Evolutionary conservation across 1,140 invertebrate genomes (phyloP), one percentile per base, ranked within the genome.

Genomic region (Ips nitidus): DNA sequence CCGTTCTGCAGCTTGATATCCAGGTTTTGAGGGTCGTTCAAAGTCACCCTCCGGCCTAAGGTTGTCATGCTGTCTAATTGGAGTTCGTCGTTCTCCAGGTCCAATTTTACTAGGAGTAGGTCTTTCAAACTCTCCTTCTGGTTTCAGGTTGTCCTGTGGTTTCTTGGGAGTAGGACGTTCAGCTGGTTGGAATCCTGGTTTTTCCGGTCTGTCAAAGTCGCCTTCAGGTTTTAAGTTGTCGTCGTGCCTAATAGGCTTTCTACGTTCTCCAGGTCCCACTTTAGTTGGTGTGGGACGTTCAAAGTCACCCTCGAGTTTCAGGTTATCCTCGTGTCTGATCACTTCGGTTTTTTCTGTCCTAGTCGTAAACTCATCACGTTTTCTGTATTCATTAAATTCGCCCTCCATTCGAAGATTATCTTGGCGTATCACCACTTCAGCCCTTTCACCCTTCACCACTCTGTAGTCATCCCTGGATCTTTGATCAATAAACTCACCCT

Each of bases 251-350:
- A 81, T 80, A 4, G 78, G 76, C 40, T 52, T 68, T 22, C 75
- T 66, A 55, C 79, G 71, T 73, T 83, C 82, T 22, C 74, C 79
- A 1, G 80, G 82, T 8, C 75, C 73, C 62, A 76, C 61, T 73
- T 77, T 74, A 40, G 74, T 59, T 3, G 63, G 72, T 8, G 74
- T 63, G 36, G 80, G 78, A 47, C 80, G 75, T 65, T 87, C 84
- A 76, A 86, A 90, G 5, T 88, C 84, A 8, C 89, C 89, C 76
- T 89, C 83, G 42, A 83, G 81, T 74, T 80, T 83, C 0, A 91
- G 76, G 77, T 90, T 90, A 73, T 90, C 89, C 66, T 75, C 77
- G 70, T 74, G 84, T 82, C 62, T 73, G 6, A 77, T 71, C 22
- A 77, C 72, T 63, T 77, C 72, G 2, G 73, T 74, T 52, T 70